Base-by-base conservation (phyloP, 2,113 vertebrate genomes). In the Burhinus oedicnemus region DNA sequence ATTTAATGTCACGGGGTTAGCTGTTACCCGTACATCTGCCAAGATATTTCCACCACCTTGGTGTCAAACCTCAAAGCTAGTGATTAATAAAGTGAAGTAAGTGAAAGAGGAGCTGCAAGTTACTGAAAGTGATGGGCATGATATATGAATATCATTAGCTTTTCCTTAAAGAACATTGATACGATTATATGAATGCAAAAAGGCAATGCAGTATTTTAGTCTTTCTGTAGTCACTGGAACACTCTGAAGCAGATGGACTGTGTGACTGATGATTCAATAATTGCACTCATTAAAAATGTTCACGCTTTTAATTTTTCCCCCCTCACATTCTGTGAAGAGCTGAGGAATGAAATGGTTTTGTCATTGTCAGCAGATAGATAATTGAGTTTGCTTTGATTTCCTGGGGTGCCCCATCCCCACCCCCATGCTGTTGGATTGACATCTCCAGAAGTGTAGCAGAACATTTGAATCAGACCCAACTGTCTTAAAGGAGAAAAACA, bases 191-290 rank as follows among this genome's bases (percentile, higher is more conserved):
- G 72, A 96, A 97, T 97, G 75, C 94, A 95, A 97, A 97, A 96
- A 97, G 92, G 85, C 95, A 95, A 60, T 95, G 93, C 85, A 93
- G 83, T 95, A 90, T 97, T 98, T 98, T 92, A 95, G 93, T 96
- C 93, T 97, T 97, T 97, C 62, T 88, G 89, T 96, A 95, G 95
- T 98, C 90, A 92, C 79, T 94, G 87, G 80, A 97, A 97, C 84
- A 69, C 93, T 98, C 58, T 32, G 92, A 97, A 98, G 94, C 97
- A 98, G 97, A 98, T 98, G 98, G 98, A 97, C 97, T 98, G 95
- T 98, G 96, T 98, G 96, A 98, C 97, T 98, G 97, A 98, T 98
- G 97, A 98, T 98, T 98, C 97, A 97, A 97, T 98, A 98, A 98
- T 98, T 97, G 96, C 55, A 78, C 98, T 98, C 97, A 98, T 98